Evolutionary conservation across 2,888 invertebrate species (phyloP).

Genomic region (Agonum fuliginosum): DNA sequence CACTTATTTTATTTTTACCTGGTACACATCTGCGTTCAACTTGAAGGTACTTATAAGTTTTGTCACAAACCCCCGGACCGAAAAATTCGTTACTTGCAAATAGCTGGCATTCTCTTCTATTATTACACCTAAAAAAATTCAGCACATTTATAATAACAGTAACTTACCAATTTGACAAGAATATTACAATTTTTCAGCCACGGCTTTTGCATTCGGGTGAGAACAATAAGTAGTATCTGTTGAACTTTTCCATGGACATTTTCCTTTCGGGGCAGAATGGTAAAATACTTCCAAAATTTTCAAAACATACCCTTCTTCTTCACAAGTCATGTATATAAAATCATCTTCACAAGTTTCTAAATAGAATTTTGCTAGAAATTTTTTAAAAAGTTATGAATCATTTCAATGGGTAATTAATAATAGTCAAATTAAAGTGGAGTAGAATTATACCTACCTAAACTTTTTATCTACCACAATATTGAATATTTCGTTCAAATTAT

Average conservation of each 20-base stretch:
- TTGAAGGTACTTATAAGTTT: not conserved
- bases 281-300: not conserved
- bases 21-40: not conserved
- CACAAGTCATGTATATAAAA: not conserved
- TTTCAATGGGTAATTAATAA: too few relatives aligned
- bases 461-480: too few relatives aligned
- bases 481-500: too few relatives aligned
- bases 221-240: not conserved
- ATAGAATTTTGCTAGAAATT: too few relatives aligned
- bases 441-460: too few relatives aligned
- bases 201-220: not conserved
- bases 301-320: not conserved
- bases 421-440: too few relatives aligned
- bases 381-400: too few relatives aligned
- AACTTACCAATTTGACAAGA: not conserved
- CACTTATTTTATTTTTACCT: too few relatives aligned
- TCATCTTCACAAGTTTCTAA: not conserved
- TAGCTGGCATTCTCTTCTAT: not conserved
- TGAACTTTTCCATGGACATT: not conserved
- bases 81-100: not conserved
- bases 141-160: not conserved
- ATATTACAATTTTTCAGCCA: not conserved
- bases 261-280: not conserved
- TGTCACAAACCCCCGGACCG: not conserved
- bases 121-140: not conserved